phyloP scores from a whole-genome alignment of 2,113 vertebrate species.

The Tachysurus fulvidraco region DNA sequence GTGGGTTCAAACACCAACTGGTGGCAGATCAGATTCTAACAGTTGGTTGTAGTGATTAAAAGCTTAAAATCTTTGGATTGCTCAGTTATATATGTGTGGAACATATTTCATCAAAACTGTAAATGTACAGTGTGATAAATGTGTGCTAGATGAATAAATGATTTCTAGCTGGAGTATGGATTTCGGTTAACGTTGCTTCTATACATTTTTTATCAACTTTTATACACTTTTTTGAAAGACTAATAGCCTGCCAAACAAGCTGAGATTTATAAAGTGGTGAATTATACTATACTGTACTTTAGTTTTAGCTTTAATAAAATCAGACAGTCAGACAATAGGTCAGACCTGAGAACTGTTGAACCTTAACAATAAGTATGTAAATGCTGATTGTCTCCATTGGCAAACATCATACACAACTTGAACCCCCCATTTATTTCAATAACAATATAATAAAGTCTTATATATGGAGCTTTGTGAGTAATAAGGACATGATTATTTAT shows the following conservation, averaged over 20 bases:
- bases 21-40: not conserved
- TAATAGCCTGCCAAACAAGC: not conserved
- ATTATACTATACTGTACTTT: not conserved
- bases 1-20: conserved; percentile 13
- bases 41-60: not conserved
- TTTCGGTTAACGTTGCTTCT: not conserved
- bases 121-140: not conserved
- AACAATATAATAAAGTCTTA: not conserved
- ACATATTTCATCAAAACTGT: not conserved
- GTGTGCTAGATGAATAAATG: not conserved
- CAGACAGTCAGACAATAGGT: not conserved
- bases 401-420: not conserved
- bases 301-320: not conserved
- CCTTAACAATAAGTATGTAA: conserved; percentile 8
- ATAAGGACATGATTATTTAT: conserved; percentile 26
- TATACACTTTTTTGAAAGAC: not conserved
- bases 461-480: not conserved
- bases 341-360: not conserved
- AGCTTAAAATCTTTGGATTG: not conserved
- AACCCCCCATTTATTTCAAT: not conserved
- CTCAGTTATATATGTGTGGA: not conserved
- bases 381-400: conserved; percentile 17
- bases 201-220: conserved; percentile 1
- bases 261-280: not conserved
- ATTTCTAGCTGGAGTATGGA: not conserved